Conservation (phyloP, 2,113 vertebrate species). For the Amazona guildingii region DNA sequence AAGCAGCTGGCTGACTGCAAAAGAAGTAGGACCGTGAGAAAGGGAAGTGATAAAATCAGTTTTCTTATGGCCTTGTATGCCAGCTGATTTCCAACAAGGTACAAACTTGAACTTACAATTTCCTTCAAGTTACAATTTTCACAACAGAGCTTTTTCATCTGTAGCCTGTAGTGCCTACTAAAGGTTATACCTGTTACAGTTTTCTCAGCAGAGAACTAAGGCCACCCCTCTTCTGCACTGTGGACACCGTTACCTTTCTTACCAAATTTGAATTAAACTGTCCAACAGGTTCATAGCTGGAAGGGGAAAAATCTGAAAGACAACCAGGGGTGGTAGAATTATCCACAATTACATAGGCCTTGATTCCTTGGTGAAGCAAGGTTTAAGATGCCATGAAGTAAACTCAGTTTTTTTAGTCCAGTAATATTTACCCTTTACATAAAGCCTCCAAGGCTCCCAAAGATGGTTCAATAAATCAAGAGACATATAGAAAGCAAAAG, state of each 20-base stretch:
- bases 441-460: not conserved
- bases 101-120: not conserved
- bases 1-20: not conserved
- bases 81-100: not conserved
- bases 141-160: not conserved
- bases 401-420: not conserved
- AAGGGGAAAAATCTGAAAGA: not conserved
- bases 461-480: not conserved
- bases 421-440: not conserved
- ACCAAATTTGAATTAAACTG: not conserved
- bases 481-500: not conserved
- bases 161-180: not conserved
- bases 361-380: not conserved
- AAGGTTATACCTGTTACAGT: not conserved
- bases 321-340: not conserved
- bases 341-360: not conserved
- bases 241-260: not conserved
- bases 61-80: not conserved
- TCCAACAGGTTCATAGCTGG: not conserved
- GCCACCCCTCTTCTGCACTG: not conserved
- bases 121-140: not conserved
- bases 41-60: not conserved
- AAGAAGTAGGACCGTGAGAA: not conserved
- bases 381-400: not conserved
- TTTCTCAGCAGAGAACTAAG: not conserved